Evolutionary conservation across 2,113 vertebrate species (phyloP).

Genomic region (Triplophysa dalaica): DNA sequence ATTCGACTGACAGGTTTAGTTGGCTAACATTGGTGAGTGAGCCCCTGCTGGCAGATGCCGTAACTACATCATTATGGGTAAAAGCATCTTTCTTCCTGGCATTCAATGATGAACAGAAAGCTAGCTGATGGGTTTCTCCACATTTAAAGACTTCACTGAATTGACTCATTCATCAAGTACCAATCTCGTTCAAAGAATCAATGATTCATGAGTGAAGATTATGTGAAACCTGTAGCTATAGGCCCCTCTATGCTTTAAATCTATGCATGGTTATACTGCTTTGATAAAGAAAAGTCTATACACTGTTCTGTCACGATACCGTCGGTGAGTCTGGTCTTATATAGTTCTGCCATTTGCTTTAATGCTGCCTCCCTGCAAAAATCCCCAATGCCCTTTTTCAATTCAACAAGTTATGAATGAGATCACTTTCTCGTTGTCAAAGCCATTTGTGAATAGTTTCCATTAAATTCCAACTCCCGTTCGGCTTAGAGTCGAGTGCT

Average conservation of each 20-base stretch:
- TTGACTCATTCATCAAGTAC: not conserved
- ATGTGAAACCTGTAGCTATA: too few species aligned
- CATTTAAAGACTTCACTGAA: too few species aligned
- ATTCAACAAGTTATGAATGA: conserved; percentile 21
- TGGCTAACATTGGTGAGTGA: too few species aligned
- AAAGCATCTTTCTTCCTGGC: too few species aligned
- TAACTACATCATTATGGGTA: too few species aligned
- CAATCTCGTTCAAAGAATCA: not conserved
- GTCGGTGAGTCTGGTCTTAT: not conserved
- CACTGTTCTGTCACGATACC: not conserved
- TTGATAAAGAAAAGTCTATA: not conserved
- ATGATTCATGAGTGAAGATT: not conserved
- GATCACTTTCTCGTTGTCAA: conserved; percentile 18
- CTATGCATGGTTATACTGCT: not conserved
- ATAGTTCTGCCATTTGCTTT: not conserved
- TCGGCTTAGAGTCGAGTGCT: conserved; percentile 3
- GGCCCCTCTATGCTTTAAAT: not conserved
- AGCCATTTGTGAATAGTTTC: conserved; percentile 29
- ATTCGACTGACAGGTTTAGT: too few species aligned
- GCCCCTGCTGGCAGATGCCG: too few species aligned
- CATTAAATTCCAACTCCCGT: conserved; percentile 12
- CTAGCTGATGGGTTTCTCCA: too few species aligned
- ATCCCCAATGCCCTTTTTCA: conserved; percentile 11
- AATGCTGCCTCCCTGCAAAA: not conserved
- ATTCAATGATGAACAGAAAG: too few species aligned